Evolutionary conservation across 2,888 invertebrate species (phyloP), one percentile per base, ranked within the genome.

Genomic region (Drosophila subsilvestris): DNA sequence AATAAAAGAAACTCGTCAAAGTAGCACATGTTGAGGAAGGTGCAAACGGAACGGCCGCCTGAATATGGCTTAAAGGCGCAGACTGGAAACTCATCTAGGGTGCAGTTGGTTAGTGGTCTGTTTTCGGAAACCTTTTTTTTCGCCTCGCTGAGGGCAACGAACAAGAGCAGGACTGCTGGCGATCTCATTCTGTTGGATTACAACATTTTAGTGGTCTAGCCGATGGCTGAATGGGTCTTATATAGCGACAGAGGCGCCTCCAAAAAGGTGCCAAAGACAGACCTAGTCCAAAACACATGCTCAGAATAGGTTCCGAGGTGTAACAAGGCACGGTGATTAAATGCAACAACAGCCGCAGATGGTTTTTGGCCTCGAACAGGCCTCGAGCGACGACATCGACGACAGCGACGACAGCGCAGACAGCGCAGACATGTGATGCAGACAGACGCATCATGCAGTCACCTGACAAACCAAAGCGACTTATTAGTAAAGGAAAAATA

Each of bases 361-460:
- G 63, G 50, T 71, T 80, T 80, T 47, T 72, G 80, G 72, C 80
- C 84, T 79, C 79, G 84, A 61, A 57, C 14, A 17, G 37, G 37
- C 37, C 37, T 37, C 37, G 37, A 37, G 37, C 14, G n/a, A 37
- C n/a, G 37, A 37, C 37, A 37, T 14, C 43, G 43, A 48, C 57
- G 47, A 56, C 53, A 66, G 62, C 59, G 20, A 48, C 32, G 20
- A n/a, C n/a, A n/a, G n/a, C n/a, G n/a, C 10, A 9, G 45, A 25
- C 50, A 43, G 53, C 58, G 58, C 58, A 7, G n/a, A n/a, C 75
- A 60, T 80, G 69, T 74, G 81, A 75, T 78, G 85, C 76, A 55
- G 50, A 74, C 61, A 74, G 76, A 59, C 61, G 49, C 60, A 53
- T 72, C 65, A 62, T 67, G 74, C 55, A 63, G 78, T 63, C 75